Evolutionary conservation across 2,113 vertebrate genomes (phyloP), one percentile per base, ranked within the genome.

Genomic region (Erpornis zantholeuca): DNA sequence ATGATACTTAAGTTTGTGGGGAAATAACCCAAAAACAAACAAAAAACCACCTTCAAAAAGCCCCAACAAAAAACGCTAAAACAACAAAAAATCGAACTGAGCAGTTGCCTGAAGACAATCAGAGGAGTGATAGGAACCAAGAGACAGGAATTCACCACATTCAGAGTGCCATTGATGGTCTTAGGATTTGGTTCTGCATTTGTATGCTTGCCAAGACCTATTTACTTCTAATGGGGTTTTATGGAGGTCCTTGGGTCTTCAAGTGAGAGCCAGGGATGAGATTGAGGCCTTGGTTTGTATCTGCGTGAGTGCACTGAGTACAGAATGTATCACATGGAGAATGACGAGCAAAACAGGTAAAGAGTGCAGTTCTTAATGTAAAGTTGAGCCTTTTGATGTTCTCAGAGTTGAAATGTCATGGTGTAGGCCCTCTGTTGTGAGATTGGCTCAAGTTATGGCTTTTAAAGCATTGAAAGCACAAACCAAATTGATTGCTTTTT

Each of bases 21-120:
- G 1, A 17, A 69, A 61, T 2, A 4, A 1, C 15, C 15, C 9
- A 29, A 11, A 33, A n/a, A 18, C 8, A 10, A 52, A 31, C 22
- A 19, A 25, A 69, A 69, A 52, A 17, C 1, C 18, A 24, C 7
- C 15, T 47, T 4, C 28, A 12, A 29, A 40, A 35, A 42, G 9
- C 10, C 23, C 13, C 20, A 25, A 8, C 11, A 60, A 65, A 14
- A n/a, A 3, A 1, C 5, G 10, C 20, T 24, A 21, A 75, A 75
- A 11, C 35, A 65, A 23, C 20, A 45, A 61, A 56, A n/a, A 33
- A n/a, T 18, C 0, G 0, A 84, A 33, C 5, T 27, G 47, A 72
- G 24, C 10, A 11, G 23, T 35, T 92, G 29, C 50, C 33, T 82
- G 52, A 63, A 35, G 28, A 31, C 24, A 82, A 24, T 12, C 22